Evolutionary conservation across 2,113 vertebrate species (phyloP).

Genomic region (Pituophis catenifer): DNA sequence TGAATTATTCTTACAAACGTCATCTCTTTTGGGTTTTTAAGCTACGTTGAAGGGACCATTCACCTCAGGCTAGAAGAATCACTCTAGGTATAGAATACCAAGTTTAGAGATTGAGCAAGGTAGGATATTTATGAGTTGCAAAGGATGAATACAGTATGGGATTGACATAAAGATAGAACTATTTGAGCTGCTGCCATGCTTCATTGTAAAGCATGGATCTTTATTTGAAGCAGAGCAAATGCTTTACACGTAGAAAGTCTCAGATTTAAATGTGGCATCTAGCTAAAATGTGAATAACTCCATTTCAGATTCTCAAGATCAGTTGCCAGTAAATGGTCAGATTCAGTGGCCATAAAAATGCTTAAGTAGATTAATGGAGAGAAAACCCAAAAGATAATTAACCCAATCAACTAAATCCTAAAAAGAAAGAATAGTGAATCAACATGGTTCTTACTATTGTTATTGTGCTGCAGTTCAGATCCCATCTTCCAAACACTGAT

Average conservation of each 20-base stretch:
- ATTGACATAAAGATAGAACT: not conserved
- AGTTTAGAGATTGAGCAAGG: not conserved
- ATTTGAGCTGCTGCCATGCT: not conserved
- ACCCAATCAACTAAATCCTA: not conserved
- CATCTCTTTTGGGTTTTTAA: slow-evolving; percentile 34
- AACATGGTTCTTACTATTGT: not conserved
- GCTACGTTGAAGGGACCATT: slow-evolving; percentile 12
- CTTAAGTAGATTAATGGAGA: not conserved
- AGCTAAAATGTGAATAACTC: not conserved
- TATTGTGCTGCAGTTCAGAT: not conserved
- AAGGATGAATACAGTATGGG: not conserved
- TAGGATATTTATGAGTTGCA: not conserved
- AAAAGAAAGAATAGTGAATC: not conserved
- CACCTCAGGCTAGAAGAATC: slow-evolving; percentile 23
- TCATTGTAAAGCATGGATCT: not conserved
- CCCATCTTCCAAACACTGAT: not conserved
- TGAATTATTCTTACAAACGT: slow-evolving; percentile 39
- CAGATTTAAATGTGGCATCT: not conserved
- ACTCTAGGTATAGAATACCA: not conserved
- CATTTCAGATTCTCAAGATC: not conserved
- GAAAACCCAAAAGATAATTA: not conserved
- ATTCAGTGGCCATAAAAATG: not conserved
- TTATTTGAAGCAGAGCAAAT: not conserved
- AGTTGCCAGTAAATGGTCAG: not conserved
- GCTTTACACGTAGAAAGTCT: not conserved